Base-by-base conservation (phyloP, 2,113 vertebrate genomes). In the Campylomormyrus tamandua region DNA sequence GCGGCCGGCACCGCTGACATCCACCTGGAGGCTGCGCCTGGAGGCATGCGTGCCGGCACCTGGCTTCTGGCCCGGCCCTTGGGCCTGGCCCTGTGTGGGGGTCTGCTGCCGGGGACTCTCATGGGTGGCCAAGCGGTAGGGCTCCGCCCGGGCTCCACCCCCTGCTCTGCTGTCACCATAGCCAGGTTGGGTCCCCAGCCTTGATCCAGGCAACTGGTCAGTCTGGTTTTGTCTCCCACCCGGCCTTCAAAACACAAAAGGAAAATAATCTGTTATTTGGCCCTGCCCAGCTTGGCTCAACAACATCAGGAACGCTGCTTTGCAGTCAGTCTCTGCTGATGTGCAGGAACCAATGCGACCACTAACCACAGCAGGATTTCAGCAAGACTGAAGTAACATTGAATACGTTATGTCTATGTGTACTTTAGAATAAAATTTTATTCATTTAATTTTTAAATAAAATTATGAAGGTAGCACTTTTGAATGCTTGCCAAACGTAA, bases 1-100 rank as follows among this genome's bases (percentile, higher is more conserved):
- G 92, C 94, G 93, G 89, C 91, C 92, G 92, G 94, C 91, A 0
- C 94, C 93, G 13, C 89, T 86, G 88, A 95, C 90, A 17, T 96
- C 96, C 93, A 96, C 96, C 91, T 96, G 96, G 35, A 96, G 94
- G 93, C 90, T 96, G 92, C 93, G 95, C 58, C 94, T 92, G 90
- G 95, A 74, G 52, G 92, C 93, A 21, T 96, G 95, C 93, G 58
- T 88, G 89, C 87, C 89, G 27, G 2, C 86, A 21, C 62, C 83
- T 39, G 35, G 88, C 35, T 70, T 49, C 39, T 87, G 88, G 11
- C 39, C 84, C n/a, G 58, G 86, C 35, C 52, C 86, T 31, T 49
- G 77, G 83, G 50, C 31, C 90, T 93, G 93, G 90, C 93, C 94
- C 89, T 48, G 35, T 19, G 62, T 3, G 15, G 87, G 15, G 11